Evolutionary conservation across 2,113 vertebrate genomes (phyloP).

Genomic region (Ursus arctos): DNA sequence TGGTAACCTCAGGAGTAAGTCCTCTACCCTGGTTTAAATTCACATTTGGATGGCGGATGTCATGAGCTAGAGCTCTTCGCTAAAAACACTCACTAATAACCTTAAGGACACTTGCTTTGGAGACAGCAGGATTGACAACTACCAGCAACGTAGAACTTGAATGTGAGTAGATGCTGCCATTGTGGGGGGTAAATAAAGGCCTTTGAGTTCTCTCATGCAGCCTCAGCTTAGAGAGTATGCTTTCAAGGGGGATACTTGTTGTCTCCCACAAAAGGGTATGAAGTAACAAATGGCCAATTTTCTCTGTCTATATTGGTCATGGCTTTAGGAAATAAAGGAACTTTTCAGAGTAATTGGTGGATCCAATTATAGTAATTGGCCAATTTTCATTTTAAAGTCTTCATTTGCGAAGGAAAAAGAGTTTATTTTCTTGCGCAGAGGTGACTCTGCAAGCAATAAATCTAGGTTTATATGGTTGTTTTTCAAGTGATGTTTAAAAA

Average conservation of each 20-base stretch:
- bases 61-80: slow-evolving; percentile 53
- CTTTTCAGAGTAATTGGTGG: neutral
- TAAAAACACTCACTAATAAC: slow-evolving; percentile 38
- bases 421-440: slow-evolving; percentile 34
- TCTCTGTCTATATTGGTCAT: neutral
- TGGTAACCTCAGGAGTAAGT: neutral
- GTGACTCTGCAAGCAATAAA: slow-evolving; percentile 8
- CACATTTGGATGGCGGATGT: neutral
- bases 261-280: neutral
- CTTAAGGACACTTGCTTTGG: neutral
- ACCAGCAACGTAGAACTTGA: neutral
- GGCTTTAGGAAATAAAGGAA: neutral
- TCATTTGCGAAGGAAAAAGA: neutral
- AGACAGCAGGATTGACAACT: neutral
- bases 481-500: slow-evolving; percentile 1
- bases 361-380: neutral
- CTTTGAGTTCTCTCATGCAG: neutral
- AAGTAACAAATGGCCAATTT: slow-evolving; percentile 4
- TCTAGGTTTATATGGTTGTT: neutral
- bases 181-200: neutral
- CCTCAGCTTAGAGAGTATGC: neutral
- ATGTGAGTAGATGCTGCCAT: neutral
- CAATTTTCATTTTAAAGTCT: slow-evolving; percentile 37
- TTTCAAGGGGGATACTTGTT: neutral
- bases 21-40: slow-evolving; percentile 50